These are phyloP conservation scores for Strongylocentrotus purpuratus DNA, from an alignment of 35 echinoderm and acorn worm species.

Conservation along the genomic window DNA sequence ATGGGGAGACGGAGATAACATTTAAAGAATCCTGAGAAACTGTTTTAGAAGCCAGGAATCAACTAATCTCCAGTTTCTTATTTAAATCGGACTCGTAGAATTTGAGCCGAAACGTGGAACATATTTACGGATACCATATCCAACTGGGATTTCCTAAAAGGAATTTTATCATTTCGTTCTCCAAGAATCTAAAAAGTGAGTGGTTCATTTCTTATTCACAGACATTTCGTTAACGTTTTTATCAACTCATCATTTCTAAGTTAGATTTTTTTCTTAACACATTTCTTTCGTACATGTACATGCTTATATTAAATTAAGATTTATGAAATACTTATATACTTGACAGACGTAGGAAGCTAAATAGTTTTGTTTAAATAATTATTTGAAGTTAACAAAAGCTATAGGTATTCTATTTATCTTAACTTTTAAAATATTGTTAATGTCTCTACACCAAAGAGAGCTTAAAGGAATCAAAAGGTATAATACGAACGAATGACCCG, in stretches of 20 bases:
- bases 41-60: neutral
- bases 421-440: neutral
- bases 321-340: too few relatives aligned
- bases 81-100: neutral
- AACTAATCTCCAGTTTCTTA: neutral
- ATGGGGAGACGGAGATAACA: neutral
- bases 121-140: slow-evolving; percentile 34
- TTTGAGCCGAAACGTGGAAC: slow-evolving; percentile 13
- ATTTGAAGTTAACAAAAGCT: too few relatives aligned
- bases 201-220: neutral
- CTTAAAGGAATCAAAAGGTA: neutral
- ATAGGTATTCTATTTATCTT: neutral
- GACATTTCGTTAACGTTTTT: neutral
- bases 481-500: neutral
- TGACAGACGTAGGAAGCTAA: too few relatives aligned
- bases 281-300: too few relatives aligned
- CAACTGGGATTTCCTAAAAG: slow-evolving; percentile 24
- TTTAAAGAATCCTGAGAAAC: slow-evolving; percentile 7
- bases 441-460: neutral
- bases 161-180: slow-evolving; percentile 39
- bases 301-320: too few relatives aligned
- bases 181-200: slow-evolving; percentile 10
- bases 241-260: neutral
- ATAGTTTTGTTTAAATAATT: too few relatives aligned
- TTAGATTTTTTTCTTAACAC: too few relatives aligned